These are phyloP conservation scores for Caenorhabditis imperialis DNA, from an alignment of 2,888 invertebrate species.

Conservation along the genomic window DNA sequence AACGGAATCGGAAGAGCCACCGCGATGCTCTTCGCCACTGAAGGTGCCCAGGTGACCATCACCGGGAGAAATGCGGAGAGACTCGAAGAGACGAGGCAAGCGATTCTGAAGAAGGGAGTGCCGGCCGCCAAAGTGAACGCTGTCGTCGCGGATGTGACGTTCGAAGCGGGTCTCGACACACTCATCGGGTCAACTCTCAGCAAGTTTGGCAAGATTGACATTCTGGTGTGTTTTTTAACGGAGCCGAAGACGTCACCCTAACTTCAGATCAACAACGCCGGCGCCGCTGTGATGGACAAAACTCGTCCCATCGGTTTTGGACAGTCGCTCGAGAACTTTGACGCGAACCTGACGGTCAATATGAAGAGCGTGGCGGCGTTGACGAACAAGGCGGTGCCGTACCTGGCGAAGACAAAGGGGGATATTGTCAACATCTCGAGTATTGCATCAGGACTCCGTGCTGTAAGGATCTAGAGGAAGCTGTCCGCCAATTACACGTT, in stretches of 20 bases:
- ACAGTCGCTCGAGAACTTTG: conserved; percentile 9
- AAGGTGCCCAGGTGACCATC: conserved; percentile 39
- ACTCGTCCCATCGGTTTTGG: conserved; percentile 8
- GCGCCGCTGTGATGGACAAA: conserved; percentile 18
- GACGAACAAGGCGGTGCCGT: conserved; percentile 29
- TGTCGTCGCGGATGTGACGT: conserved; percentile 24
- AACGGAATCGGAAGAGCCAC: conserved; percentile 37
- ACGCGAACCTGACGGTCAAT: conserved; percentile 18
- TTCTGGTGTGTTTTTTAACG: conserved; percentile 17
- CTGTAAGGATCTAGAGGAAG: conserved; percentile 8
- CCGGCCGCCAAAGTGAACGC: conserved; percentile 7
- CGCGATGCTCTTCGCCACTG: conserved; percentile 13
- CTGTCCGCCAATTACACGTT: background rate
- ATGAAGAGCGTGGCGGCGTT: conserved; percentile 22
- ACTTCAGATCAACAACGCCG: conserved; percentile 31
- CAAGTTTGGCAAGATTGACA: conserved; percentile 35
- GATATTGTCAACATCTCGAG: conserved; percentile 51
- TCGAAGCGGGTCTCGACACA: conserved; percentile 9
- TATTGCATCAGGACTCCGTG: conserved; percentile 29
- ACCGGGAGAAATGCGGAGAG: conserved; percentile 28
- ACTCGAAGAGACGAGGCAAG: conserved; percentile 27
- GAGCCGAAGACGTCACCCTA: background rate
- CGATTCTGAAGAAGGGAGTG: conserved; percentile 14
- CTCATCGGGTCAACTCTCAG: conserved; percentile 20
- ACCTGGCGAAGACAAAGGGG: conserved; percentile 47